Evolutionary conservation across 2,888 invertebrate genomes (phyloP).

Genomic region (Malthinus flaveolus): DNA sequence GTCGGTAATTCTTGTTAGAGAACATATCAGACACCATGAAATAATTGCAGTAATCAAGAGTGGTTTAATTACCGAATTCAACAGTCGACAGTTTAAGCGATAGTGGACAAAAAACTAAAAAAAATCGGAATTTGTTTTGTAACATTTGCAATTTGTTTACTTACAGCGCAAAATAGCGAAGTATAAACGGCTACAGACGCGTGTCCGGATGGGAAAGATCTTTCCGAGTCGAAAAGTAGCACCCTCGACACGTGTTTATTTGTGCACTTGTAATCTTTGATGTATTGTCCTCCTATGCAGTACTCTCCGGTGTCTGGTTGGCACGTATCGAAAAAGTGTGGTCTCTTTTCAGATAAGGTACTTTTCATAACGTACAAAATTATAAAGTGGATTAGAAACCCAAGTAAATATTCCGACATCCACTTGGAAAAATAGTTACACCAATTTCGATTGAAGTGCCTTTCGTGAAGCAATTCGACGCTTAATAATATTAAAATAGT

Average conservation of each 20-base stretch:
- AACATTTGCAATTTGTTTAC: not conserved
- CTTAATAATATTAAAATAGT: not conserved
- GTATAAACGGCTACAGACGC: not conserved
- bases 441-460: not conserved
- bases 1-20: conserved; percentile 70
- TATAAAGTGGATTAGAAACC: not conserved
- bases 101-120: not conserved
- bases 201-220: not conserved
- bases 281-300: not conserved
- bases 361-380: not conserved
- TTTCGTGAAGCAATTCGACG: not conserved
- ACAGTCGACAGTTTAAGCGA: not conserved
- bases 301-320: not conserved
- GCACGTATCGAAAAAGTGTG: not conserved
- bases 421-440: not conserved
- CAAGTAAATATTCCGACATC: not conserved
- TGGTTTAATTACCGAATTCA: not conserved
- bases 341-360: not conserved
- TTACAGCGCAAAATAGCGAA: not conserved
- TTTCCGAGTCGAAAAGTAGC: not conserved
- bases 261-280: not conserved
- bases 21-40: conserved; percentile 66
- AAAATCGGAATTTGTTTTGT: not conserved
- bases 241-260: not conserved
- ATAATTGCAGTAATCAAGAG: conserved; percentile 47